These are phyloP conservation scores for Rostratula benghalensis DNA, from an alignment of 2,113 vertebrate genomes.

Conservation along the genomic window DNA sequence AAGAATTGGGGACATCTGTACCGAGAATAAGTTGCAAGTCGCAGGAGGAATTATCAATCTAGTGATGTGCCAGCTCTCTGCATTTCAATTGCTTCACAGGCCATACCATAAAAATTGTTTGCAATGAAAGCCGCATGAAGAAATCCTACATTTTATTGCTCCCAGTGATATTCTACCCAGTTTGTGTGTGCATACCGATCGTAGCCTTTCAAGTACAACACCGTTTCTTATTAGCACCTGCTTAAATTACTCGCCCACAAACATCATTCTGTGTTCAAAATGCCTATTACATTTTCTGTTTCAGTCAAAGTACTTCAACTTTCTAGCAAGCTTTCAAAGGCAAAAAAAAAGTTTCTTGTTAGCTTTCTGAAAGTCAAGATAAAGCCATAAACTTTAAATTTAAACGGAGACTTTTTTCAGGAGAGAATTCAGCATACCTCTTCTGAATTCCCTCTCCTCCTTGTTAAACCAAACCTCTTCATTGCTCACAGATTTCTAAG, in stretches of 20 bases:
- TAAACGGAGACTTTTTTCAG: not conserved
- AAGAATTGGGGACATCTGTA: slow-evolving; percentile 67
- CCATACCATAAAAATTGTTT: slow-evolving; percentile 52
- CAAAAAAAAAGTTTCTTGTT: slow-evolving; percentile 6
- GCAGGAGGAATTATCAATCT: slow-evolving; percentile 65
- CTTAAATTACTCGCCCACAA: slow-evolving; percentile 47
- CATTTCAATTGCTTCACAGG: slow-evolving; percentile 61
- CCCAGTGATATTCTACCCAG: slow-evolving; percentile 32
- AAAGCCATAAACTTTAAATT: slow-evolving; percentile 28
- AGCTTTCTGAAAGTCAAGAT: not conserved
- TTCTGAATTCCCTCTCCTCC: slow-evolving; percentile 17
- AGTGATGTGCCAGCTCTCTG: slow-evolving; percentile 64
- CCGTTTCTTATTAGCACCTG: slow-evolving; percentile 9
- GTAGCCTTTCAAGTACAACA: slow-evolving; percentile 51
- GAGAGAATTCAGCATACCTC: not conserved
- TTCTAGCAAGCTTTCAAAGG: slow-evolving; percentile 28
- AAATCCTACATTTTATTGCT: slow-evolving; percentile 47
- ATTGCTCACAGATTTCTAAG: not conserved
- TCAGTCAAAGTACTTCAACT: slow-evolving; percentile 24
- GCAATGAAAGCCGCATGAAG: slow-evolving; percentile 54
- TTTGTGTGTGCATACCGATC: not conserved
- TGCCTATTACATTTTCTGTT: slow-evolving; percentile 48
- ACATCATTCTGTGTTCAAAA: not conserved
- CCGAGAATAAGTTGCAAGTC: slow-evolving; percentile 47
- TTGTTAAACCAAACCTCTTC: not conserved